phyloP scores from a whole-genome alignment of 2,888 invertebrate species.

The Myopa testacea region DNA sequence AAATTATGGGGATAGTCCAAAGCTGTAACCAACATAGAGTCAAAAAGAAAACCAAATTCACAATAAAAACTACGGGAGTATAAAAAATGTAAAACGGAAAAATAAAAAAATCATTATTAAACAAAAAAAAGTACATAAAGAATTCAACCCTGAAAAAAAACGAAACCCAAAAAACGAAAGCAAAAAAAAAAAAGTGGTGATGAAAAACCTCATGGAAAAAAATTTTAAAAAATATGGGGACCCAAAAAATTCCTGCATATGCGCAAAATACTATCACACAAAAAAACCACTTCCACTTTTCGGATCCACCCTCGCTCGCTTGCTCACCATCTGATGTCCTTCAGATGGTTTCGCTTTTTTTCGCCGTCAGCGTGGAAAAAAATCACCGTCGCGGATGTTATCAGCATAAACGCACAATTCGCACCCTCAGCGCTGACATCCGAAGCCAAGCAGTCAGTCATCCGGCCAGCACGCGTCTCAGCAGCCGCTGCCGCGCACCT shows the following conservation, averaged over 20 bases:
- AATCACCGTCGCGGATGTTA: constrained; percentile 50
- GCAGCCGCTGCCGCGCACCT: neutral
- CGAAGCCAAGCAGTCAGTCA: constrained; percentile 39
- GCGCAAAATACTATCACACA: constrained; percentile 50
- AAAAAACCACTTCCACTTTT: constrained; percentile 37
- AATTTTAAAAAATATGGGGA: neutral
- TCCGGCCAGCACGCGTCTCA: neutral
- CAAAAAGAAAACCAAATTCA: constrained; percentile 44
- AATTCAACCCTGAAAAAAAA: neutral
- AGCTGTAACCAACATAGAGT: too few relatives aligned
- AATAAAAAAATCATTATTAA: too few relatives aligned
- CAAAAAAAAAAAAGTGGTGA: neutral
- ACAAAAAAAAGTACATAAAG: neutral
- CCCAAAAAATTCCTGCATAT: constrained; percentile 51
- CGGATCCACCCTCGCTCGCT: constrained; percentile 47
- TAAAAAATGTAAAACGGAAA: too few relatives aligned
- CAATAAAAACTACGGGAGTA: constrained; percentile 42
- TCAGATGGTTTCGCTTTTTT: constrained; percentile 30
- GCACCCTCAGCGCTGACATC: constrained; percentile 42
- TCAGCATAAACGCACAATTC: constrained; percentile 42
- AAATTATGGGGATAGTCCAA: constrained; percentile 43
- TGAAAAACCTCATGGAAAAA: constrained; percentile 27
- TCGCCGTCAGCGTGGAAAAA: neutral
- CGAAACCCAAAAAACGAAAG: neutral
- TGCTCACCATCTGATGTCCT: constrained; percentile 19